Conservation (phyloP, 2,113 vertebrate genomes). For the Hypanus sabinus region DNA sequence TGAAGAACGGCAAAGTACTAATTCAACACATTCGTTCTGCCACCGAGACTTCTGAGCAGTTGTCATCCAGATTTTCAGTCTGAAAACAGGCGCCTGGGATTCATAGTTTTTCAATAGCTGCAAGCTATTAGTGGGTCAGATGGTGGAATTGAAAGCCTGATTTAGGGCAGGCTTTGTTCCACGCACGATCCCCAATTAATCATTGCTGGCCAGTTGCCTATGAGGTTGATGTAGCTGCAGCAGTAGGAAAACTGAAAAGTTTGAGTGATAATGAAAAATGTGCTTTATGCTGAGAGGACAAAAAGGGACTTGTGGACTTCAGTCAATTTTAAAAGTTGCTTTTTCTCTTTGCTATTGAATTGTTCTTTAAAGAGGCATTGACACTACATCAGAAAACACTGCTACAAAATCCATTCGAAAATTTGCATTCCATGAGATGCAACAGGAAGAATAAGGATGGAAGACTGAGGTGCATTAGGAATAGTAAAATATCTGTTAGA, state of each 20-base stretch:
- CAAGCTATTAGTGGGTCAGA: conserved; percentile 23
- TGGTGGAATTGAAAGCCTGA: conserved; percentile 29
- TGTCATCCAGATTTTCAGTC: conserved; percentile 30
- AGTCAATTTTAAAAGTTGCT: not conserved
- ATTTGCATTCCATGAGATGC: not conserved
- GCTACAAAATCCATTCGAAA: not conserved
- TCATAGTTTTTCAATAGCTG: conserved; percentile 25
- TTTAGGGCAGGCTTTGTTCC: conserved; percentile 1
- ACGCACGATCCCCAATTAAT: not conserved
- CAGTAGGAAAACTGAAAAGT: conserved; percentile 14
- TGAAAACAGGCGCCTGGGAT: conserved; percentile 27
- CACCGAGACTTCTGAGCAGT: conserved; percentile 9
- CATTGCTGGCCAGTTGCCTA: conserved; percentile 11
- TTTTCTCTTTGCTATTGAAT: not conserved
- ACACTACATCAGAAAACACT: not conserved
- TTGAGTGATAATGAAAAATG: conserved; percentile 21
- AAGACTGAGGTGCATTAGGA: not conserved
- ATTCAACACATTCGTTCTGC: conserved; percentile 44
- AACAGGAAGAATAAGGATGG: not conserved
- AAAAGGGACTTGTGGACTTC: not conserved
- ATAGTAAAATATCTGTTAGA: not conserved
- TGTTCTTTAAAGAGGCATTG: not conserved
- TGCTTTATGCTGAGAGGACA: conserved; percentile 28
- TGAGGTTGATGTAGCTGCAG: conserved; percentile 23
- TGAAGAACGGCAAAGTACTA: conserved; percentile 48